These are phyloP conservation scores for Galaxea fascicularis DNA, from an alignment of 92 coral and sea anemone genomes.

Conservation along the genomic window DNA sequence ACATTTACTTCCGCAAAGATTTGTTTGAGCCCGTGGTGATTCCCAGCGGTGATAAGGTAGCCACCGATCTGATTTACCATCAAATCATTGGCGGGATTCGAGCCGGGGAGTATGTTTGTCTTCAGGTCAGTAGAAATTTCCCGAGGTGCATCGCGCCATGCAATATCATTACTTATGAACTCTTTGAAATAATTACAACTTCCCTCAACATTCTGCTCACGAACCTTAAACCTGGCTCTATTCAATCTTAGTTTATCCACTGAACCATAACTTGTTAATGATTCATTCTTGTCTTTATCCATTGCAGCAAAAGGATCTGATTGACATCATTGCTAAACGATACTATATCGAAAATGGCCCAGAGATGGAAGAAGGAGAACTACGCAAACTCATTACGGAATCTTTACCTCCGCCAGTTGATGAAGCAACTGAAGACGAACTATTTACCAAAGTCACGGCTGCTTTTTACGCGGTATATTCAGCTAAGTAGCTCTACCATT, in stretches of 20 bases:
- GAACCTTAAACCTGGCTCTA: too few species aligned
- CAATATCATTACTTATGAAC: background rate
- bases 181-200: too few species aligned
- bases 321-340: constrained; percentile 74
- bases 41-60: constrained; percentile 75
- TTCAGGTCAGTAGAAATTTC: constrained; percentile 30
- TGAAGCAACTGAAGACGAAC: constrained; percentile 43
- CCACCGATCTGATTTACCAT: constrained; percentile 75
- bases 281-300: background rate
- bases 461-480: constrained; percentile 66
- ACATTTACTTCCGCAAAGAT: constrained; percentile 83
- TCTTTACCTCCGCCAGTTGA: constrained; percentile 35
- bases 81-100: constrained; percentile 88
- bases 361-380: constrained; percentile 58
- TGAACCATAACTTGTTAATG: background rate
- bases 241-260: too few species aligned
- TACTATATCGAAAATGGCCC: constrained; percentile 87
- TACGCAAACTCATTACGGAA: constrained; percentile 53
- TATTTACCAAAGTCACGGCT: constrained; percentile 37
- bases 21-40: constrained; percentile 76
- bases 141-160: background rate
- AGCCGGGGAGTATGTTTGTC: constrained; percentile 81
- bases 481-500: background rate
- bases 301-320: constrained; percentile 72
- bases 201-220: too few species aligned